These are phyloP conservation scores for Papilio helenus DNA, from an alignment of 1,140 invertebrate species.

Conservation along the genomic window DNA sequence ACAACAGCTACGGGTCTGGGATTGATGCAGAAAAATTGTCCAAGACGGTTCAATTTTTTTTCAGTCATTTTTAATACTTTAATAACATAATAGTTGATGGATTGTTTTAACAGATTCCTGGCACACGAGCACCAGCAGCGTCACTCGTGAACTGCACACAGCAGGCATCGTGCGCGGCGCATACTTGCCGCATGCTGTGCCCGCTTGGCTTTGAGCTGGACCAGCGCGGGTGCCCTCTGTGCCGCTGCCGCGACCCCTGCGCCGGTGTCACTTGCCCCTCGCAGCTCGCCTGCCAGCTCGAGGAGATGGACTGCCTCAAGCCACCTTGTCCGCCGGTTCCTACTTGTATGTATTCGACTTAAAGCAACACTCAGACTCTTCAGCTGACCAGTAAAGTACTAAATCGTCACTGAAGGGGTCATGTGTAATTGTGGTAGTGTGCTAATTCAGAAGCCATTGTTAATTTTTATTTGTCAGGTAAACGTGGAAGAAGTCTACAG, in stretches of 20 bases:
- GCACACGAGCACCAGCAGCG: conserved; percentile 87
- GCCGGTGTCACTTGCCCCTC: conserved; percentile 89
- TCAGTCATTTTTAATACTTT: neutral
- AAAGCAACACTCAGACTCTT: neutral
- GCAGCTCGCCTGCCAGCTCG: conserved; percentile 88
- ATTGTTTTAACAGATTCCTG: conserved; percentile 80
- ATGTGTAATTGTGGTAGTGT: neutral
- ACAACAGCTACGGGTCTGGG: no score
- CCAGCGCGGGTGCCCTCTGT: conserved; percentile 89
- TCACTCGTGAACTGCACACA: conserved; percentile 88
- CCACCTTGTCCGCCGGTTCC: conserved; percentile 92
- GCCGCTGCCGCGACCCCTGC: conserved; percentile 92
- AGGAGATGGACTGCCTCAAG: conserved; percentile 89
- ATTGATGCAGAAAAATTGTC: neutral
- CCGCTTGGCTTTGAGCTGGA: conserved; percentile 91
- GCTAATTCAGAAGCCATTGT: neutral
- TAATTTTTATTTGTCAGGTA: conserved; percentile 79
- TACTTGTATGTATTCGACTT: conserved; percentile 86
- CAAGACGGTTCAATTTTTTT: neutral
- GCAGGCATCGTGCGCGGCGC: conserved; percentile 88
- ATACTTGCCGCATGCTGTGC: conserved; percentile 94
- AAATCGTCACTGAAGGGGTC: neutral
- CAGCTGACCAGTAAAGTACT: neutral
- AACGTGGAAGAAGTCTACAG: conserved; percentile 87
- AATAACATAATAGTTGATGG: neutral